phyloP scores from a whole-genome alignment of 1,140 invertebrate species.

The Drosophila tani region DNA sequence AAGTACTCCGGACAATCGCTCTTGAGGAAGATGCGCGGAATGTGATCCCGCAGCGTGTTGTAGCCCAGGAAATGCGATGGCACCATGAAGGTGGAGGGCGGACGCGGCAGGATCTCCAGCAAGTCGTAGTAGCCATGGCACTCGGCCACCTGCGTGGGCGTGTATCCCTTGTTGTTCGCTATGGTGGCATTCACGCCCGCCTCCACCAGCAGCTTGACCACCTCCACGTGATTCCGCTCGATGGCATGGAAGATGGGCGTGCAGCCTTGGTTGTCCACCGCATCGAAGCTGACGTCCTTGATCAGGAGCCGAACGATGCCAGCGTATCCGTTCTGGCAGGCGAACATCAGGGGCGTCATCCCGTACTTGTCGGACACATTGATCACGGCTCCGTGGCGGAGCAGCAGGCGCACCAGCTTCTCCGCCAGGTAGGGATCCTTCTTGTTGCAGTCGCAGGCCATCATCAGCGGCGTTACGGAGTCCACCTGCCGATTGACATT shows the following conservation, averaged over 20 bases:
- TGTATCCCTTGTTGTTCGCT: constrained; percentile 85
- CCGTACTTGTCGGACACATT: constrained; percentile 84
- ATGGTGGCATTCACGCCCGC: constrained; percentile 75
- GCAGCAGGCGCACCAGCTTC: constrained; percentile 62
- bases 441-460: constrained; percentile 52
- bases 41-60: constrained; percentile 68
- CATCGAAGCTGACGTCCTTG: constrained; percentile 79
- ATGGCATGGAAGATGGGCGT: constrained; percentile 86
- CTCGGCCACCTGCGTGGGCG: constrained; percentile 84
- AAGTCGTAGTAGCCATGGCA: constrained; percentile 84
- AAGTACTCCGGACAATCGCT: constrained; percentile 85
- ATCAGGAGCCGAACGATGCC: constrained; percentile 83
- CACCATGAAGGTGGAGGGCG: constrained; percentile 58
- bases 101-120: constrained; percentile 80
- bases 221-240: constrained; percentile 78
- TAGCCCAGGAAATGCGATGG: constrained; percentile 63
- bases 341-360: constrained; percentile 85
- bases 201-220: constrained; percentile 85
- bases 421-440: constrained; percentile 46
- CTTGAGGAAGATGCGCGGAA: constrained; percentile 78
- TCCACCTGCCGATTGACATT: constrained; percentile 71
- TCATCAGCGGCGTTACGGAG: constrained; percentile 68
- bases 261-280: constrained; percentile 85
- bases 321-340: constrained; percentile 84
- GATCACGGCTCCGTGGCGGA: constrained; percentile 68